These are phyloP conservation scores for Nymphicus hollandicus DNA, from an alignment of 2,113 vertebrate genomes.

Conservation along the genomic window DNA sequence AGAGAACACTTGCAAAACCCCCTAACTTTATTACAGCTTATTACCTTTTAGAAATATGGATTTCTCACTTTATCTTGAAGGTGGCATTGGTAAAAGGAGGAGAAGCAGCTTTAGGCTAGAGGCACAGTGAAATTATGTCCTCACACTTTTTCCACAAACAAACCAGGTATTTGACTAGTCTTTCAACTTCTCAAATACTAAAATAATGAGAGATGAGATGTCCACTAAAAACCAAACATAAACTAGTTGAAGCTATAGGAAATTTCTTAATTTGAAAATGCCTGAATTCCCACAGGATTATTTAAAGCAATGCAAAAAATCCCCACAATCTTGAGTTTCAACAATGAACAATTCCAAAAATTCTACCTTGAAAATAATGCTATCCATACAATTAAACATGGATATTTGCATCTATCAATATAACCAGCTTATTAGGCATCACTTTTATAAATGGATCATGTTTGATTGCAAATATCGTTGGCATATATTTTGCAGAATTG, in stretches of 20 bases:
- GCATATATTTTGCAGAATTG: not conserved
- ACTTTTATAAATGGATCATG: not conserved
- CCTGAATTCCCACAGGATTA: not conserved
- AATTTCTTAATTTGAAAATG: not conserved
- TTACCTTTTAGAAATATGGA: not conserved
- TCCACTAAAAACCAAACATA: not conserved
- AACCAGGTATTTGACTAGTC: not conserved
- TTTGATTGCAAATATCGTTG: not conserved
- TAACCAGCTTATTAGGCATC: not conserved
- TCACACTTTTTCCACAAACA: not conserved
- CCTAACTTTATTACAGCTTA: not conserved
- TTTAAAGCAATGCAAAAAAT: not conserved
- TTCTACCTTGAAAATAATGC: not conserved
- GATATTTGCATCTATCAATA: not conserved
- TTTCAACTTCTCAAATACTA: not conserved
- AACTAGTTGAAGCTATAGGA: not conserved
- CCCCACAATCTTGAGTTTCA: accelerated
- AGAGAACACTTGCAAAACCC: not conserved
- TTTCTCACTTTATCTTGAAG: not conserved
- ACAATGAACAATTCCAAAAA: not conserved
- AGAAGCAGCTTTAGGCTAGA: not conserved
- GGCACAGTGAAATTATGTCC: not conserved
- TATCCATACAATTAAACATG: not conserved
- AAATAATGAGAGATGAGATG: not conserved
- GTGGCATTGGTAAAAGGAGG: not conserved